Evolutionary conservation across 2,797 vertebrate species (phyloP), one percentile per base, ranked within the genome.

Genomic region (Ispidina lecontei): DNA sequence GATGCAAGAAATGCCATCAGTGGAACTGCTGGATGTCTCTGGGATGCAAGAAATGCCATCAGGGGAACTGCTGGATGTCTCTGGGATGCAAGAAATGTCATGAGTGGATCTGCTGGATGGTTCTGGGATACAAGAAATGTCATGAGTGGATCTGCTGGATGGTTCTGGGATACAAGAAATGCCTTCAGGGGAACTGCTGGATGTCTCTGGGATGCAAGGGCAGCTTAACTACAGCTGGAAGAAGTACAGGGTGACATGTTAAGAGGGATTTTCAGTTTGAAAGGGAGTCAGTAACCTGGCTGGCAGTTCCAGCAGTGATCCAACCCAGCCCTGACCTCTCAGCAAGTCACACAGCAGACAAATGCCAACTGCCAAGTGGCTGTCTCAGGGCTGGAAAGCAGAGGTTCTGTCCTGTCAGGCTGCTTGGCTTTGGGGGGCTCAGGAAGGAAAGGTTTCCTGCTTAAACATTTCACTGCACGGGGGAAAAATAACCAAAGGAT

Each of bases 391-490:
- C 26, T 89, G 23, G 72, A 87, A 92, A 90, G 44, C 43, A 17
- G 43, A 4, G 29, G 6, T 5, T 67, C 16, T 62, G 41, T 47
- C 59, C 68, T 62, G 31, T 56, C 39, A 84, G 10, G 56, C 47
- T 67, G 54, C 51, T 87, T 82, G 64, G 43, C 29, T 89, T 68
- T 28, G 52, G 14, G 9, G 12, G 10, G 63, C 74, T 51, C 29
- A 80, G 73, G 79, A 89, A 71, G 19, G 39, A 85, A 60, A 87
- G 15, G 18, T 72, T 85, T 69, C 56, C 71, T 94, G 20, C 19
- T 78, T 22, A 49, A 28, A 54, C 2, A 5, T n/a, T 59, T n/a
- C 29, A 8, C 62, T 14, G 25, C 1, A 2, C 13, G 4, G 41
- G 5, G 15, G 2, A 31, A 26, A 51, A 29, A 3, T 13, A n/a